Percentiles rank a stretch among this genome's conserved stretches.
Evolutionary conservation across 2,888 invertebrate species (phyloP).

Genomic region (Nematopogon swammerdamellus): DNA sequence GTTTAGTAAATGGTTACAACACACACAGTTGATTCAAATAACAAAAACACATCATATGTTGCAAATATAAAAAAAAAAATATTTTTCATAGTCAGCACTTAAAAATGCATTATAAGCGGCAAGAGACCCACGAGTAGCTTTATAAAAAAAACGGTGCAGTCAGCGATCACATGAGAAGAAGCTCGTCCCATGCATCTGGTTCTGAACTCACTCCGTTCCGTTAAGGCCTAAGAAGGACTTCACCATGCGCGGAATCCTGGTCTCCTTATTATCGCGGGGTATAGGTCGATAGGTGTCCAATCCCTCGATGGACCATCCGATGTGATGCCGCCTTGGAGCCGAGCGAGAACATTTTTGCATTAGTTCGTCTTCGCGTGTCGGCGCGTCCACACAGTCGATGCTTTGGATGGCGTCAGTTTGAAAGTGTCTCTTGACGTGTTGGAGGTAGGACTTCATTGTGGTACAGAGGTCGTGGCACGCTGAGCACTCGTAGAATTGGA

Average conservation of each 20-base stretch:
- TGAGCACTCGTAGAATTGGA: conserved; percentile 44
- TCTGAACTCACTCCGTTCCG: not conserved
- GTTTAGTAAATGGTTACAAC: too few species aligned
- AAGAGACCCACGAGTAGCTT: too few species aligned
- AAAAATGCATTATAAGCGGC: too few species aligned
- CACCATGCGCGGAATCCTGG: not conserved
- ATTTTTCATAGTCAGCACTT: too few species aligned
- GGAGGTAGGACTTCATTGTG: conserved; percentile 32
- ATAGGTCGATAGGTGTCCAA: not conserved
- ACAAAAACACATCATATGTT: too few species aligned
- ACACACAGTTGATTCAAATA: too few species aligned
- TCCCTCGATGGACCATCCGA: not conserved
- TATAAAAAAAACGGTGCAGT: not conserved
- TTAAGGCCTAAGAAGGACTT: not conserved
- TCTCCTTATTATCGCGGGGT: not conserved
- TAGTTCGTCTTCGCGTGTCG: conserved; percentile 34
- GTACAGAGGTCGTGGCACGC: conserved; percentile 44
- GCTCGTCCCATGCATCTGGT: not conserved
- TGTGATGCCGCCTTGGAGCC: not conserved
- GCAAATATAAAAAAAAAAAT: too few species aligned
- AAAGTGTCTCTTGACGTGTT: conserved; percentile 35
- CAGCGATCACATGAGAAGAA: not conserved
- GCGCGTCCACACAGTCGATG: conserved; percentile 20
- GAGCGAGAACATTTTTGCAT: not conserved
- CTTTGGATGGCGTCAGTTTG: conserved; percentile 17